Evolutionary conservation across 2,888 invertebrate genomes (phyloP).

Genomic region (Pristionchus mayeri): DNA sequence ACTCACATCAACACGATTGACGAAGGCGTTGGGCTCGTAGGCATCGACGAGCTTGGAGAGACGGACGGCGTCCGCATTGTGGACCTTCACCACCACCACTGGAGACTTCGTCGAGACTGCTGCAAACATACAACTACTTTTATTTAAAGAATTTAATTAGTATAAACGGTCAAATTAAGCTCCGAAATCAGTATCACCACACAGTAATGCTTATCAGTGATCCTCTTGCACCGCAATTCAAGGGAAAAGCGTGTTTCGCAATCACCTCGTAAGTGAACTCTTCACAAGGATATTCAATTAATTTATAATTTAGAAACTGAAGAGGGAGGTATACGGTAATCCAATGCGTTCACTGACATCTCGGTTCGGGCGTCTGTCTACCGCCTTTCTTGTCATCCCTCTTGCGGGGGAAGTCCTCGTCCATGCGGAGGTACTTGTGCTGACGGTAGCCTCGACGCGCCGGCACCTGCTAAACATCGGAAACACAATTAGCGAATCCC

Average conservation of each 20-base stretch:
- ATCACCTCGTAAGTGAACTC: too few species aligned
- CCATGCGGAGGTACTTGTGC: constrained; percentile 23
- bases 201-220: too few species aligned
- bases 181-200: too few species aligned
- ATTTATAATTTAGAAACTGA: too few species aligned
- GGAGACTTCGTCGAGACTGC: not conserved
- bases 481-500: too few species aligned
- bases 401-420: not conserved
- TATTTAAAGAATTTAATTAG: not conserved
- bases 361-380: constrained; percentile 34
- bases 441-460: not conserved
- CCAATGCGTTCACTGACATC: too few species aligned
- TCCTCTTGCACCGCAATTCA: too few species aligned
- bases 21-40: constrained; percentile 25
- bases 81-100: not conserved
- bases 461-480: constrained; percentile 17
- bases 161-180: not conserved
- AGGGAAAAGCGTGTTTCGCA: too few species aligned
- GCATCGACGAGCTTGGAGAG: constrained; percentile 3
- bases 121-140: not conserved
- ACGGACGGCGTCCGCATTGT: constrained; percentile 42
- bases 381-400: not conserved
- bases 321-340: too few species aligned
- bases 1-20: constrained; percentile 34
- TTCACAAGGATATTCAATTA: too few species aligned